Evolutionary conservation across 2,113 vertebrate species (phyloP).

Genomic region (Genyomyrus donnyi): DNA sequence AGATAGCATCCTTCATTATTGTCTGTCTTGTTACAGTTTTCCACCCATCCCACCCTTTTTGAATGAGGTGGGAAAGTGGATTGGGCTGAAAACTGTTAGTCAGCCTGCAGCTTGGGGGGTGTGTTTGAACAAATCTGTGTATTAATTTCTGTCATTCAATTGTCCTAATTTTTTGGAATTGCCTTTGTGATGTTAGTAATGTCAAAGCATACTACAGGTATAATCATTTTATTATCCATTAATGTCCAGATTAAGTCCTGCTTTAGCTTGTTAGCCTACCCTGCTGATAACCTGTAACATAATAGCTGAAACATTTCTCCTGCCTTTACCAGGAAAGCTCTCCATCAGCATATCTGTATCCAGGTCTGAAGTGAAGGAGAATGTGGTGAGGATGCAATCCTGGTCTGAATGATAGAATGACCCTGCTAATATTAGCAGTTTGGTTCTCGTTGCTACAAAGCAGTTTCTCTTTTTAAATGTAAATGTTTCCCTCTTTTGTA

Average conservation of each 20-base stretch:
- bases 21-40: background rate
- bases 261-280: background rate
- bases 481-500: conserved; percentile 39
- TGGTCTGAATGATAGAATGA: background rate
- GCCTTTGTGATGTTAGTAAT: background rate
- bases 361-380: conserved; percentile 93
- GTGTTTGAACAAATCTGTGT: background rate
- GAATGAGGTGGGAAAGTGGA: background rate
- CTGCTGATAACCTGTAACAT: background rate
- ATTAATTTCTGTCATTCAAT: background rate
- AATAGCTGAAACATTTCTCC: conserved; percentile 27
- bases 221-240: background rate
- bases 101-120: background rate
- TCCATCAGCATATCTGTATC: conserved; percentile 96
- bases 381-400: conserved; percentile 77
- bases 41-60: background rate
- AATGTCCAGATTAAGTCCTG: background rate
- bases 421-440: background rate
- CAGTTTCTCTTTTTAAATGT: background rate
- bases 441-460: background rate
- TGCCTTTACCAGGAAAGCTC: conserved; percentile 72
- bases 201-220: background rate
- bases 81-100: background rate
- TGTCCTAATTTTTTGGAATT: background rate
- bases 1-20: background rate